phyloP scores from a whole-genome alignment of 2,888 invertebrate genomes.

The Ichneumoninae sp. region DNA sequence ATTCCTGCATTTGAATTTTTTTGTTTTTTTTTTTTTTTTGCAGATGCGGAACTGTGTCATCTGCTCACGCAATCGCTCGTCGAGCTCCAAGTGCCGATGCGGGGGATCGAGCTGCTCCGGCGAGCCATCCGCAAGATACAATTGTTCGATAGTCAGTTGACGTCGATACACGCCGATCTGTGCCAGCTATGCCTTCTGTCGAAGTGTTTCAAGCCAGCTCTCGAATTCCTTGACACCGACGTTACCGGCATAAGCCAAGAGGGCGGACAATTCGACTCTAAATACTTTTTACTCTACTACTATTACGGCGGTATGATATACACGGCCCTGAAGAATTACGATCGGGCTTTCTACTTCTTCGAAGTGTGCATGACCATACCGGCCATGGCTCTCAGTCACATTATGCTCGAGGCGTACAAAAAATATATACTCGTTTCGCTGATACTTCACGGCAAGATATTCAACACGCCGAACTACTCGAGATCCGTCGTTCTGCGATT shows the following conservation, averaged over 20 bases:
- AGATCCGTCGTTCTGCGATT: conserved; percentile 94
- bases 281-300: conserved; percentile 96
- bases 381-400: conserved; percentile 96
- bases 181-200: conserved; percentile 96
- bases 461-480: conserved; percentile 94
- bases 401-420: conserved; percentile 99
- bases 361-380: conserved; percentile 99
- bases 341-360: conserved; percentile 96
- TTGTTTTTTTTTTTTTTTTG: conserved; percentile 71
- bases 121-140: conserved; percentile 95
- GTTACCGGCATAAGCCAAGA: conserved; percentile 96
- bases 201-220: conserved; percentile 96
- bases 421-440: conserved; percentile 97
- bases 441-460: conserved; percentile 95
- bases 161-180: conserved; percentile 96
- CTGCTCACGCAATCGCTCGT: conserved; percentile 91
- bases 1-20: conserved; percentile 11
- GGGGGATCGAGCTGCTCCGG: conserved; percentile 92
- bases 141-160: conserved; percentile 94
- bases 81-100: conserved; percentile 91
- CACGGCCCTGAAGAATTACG: conserved; percentile 96
- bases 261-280: conserved; percentile 93
- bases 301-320: conserved; percentile 99
- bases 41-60: conserved; percentile 96
- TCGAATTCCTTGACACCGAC: conserved; percentile 95